These are phyloP conservation scores for Pseudochaenichthys georgianus DNA, from an alignment of 2,797 vertebrate species.

Conservation along the genomic window DNA sequence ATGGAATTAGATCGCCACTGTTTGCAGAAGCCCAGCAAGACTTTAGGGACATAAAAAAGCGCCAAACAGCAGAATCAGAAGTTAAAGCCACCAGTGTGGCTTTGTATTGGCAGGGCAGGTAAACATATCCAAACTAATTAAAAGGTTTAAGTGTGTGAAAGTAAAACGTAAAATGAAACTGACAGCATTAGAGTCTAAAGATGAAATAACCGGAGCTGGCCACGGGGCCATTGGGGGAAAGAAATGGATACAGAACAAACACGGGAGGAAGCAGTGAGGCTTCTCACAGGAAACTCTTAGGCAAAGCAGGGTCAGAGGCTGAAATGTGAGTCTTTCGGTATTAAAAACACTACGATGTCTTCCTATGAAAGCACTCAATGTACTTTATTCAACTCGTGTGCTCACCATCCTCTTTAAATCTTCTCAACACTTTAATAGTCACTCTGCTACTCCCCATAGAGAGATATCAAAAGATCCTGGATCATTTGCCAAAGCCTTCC, in stretches of 20 bases:
- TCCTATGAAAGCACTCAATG: background rate
- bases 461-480: conserved; percentile 19
- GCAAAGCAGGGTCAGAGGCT: conserved; percentile 33
- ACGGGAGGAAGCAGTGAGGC: conserved; percentile 29
- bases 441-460: background rate
- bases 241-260: conserved; percentile 47
- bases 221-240: conserved; percentile 36
- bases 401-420: conserved; percentile 18
- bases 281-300: conserved; percentile 19
- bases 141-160: conserved; percentile 21
- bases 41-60: conserved; percentile 30
- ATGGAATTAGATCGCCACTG: conserved; percentile 23
- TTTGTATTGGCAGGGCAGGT: conserved; percentile 28
- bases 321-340: conserved; percentile 14
- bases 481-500: conserved; percentile 33
- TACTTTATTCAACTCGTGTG: background rate
- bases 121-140: conserved; percentile 39
- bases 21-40: conserved; percentile 12
- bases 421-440: conserved; percentile 6
- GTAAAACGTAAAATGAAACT: conserved; percentile 38
- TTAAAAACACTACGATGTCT: background rate
- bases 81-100: conserved; percentile 25
- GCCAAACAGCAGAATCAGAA: conserved; percentile 38
- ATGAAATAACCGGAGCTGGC: conserved; percentile 31
- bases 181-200: conserved; percentile 33